Evolutionary conservation across 2,797 vertebrate species (phyloP), one percentile per base, ranked within the genome.

Genomic region (Nannoperca australis): DNA sequence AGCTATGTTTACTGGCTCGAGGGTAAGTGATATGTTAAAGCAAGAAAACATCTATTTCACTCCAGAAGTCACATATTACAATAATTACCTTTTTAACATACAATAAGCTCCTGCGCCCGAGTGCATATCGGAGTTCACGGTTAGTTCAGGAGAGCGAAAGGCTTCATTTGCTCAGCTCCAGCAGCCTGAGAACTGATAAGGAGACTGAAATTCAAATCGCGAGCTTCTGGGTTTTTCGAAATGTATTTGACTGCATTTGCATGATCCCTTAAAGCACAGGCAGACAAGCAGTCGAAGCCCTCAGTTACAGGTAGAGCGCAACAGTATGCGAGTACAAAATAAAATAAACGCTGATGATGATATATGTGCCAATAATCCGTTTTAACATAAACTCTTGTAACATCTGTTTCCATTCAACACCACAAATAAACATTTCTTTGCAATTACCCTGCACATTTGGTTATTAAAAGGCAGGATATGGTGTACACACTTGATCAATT

Each of bases 131-230:
- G 45, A 85, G 47, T 78, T 84, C 54, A 79, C 38, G 59, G 22
- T 44, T 51, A 45, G 87, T 81, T 88, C 63, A 89, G 54, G 44
- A 61, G 77, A 78, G 62, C 47, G 72, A 20, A 51, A 47, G 24
- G 32, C 69, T 76, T 84, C 9, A 82, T 78, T 77, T 71, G 76
- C 45, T 61, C 56, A 55, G 56, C 67, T 30, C 20, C 17, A 73
- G 70, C 65, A 65, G 75, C 70, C 47, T 47, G 55, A 74, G 77
- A 72, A 67, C 61, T 76, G 36, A 87, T 81, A 74, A 76, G 76
- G 40, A 56, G 5, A 84, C 62, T 63, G 38, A 63, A 82, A 82
- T 83, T 78, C 55, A 75, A 60, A 79, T 74, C 24, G 53, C 60
- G 76, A 36, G 24, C 58, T 42, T 38, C 42, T 34, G n/a, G 54